Conservation (phyloP, 2,797 vertebrate species). For the Poeciliopsis presidionis region DNA sequence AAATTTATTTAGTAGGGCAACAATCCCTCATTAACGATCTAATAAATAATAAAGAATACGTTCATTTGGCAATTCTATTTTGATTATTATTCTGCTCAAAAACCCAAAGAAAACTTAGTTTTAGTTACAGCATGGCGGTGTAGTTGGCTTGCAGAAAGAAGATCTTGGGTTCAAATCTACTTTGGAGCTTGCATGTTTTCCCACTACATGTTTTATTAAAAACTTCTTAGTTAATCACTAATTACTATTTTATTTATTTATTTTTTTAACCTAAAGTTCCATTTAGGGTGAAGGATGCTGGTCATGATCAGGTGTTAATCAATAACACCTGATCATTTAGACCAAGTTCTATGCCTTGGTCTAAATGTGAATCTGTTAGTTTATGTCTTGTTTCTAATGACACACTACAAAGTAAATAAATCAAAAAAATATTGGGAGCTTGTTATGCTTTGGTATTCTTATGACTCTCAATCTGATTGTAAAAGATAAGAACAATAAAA, state of each 20-base stretch:
- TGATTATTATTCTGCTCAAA: background rate
- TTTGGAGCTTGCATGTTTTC: too few relatives aligned
- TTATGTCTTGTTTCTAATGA: constrained; percentile 12
- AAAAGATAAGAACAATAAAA: constrained; percentile 22
- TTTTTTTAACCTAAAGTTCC: too few relatives aligned
- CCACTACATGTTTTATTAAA: background rate
- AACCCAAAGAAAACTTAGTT: background rate
- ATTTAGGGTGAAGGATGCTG: background rate
- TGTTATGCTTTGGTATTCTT: constrained; percentile 13
- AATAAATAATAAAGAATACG: background rate
- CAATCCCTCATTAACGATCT: background rate
- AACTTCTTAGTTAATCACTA: background rate
- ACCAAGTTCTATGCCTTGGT: background rate
- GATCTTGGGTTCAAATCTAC: background rate
- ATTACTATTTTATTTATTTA: too few relatives aligned
- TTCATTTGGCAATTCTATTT: background rate
- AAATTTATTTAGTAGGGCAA: background rate
- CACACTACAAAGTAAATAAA: background rate
- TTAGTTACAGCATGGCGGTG: background rate
- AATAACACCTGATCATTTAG: background rate
- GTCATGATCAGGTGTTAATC: background rate
- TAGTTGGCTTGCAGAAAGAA: background rate
- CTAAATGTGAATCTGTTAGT: background rate
- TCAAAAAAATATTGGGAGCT: constrained; percentile 18
- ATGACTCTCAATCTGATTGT: constrained; percentile 17